These are phyloP conservation scores for Darevskia mixta DNA, from an alignment of 2,797 vertebrate genomes.

Conservation along the genomic window DNA sequence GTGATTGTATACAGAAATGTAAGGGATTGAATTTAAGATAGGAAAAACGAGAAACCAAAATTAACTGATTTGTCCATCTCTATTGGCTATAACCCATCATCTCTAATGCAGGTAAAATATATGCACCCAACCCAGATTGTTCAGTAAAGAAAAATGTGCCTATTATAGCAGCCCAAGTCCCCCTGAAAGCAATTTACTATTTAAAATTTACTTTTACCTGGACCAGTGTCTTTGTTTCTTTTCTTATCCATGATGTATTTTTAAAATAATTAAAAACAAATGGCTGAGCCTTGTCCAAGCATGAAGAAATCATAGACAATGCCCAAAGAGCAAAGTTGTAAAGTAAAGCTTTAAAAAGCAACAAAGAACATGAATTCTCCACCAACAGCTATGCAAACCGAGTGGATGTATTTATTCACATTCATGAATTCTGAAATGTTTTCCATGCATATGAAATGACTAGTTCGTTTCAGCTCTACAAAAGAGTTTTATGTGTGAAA, in stretches of 20 bases:
- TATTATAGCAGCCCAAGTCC: neutral
- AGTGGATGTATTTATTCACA: conserved; percentile 15
- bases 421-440: conserved; percentile 29
- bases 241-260: neutral
- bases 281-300: neutral
- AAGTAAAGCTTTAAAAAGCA: conserved; percentile 15
- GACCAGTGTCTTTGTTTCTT: neutral
- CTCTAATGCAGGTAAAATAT: neutral
- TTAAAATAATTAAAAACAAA: neutral
- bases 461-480: neutral
- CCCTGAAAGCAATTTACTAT: neutral
- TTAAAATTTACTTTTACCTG: neutral
- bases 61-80: no score
- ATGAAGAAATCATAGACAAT: neutral
- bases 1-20: no score
- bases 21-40: no score
- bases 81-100: no score
- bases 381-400: conserved; percentile 6
- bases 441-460: conserved; percentile 29
- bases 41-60: no score
- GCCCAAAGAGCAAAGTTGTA: neutral
- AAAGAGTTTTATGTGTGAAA: neutral
- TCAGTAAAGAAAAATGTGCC: neutral
- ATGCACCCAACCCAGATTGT: neutral
- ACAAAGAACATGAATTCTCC: conserved; percentile 6